Evolutionary conservation across 2,797 vertebrate species (phyloP), one percentile per base, ranked within the genome.

Genomic region (Remorina albescens): DNA sequence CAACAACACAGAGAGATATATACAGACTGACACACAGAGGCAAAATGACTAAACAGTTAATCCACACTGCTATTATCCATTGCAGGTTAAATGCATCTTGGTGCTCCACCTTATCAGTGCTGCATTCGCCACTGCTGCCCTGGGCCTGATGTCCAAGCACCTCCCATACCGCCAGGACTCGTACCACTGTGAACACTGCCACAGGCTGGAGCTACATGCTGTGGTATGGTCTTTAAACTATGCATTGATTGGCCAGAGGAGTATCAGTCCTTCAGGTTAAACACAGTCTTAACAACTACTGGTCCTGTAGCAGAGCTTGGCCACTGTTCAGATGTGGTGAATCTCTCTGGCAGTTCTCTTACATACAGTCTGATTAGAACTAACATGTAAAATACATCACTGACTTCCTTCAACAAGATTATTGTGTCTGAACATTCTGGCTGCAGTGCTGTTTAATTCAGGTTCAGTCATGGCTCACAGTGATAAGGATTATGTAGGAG

Each of bases 151-250:
- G 89, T 95, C 95, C 77, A 94, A 95, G 71, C 94, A 95, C 83
- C 92, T 95, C 25, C 95, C 95, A 1, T 95, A 95, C 81, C 91
- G 94, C 6, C 95, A 95, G 88, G 92, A 95, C 81, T 94, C 94
- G 0, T 95, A 95, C 85, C 95, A 95, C 91, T 95, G 95, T 46
- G 94, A 95, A 78, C 95, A 95, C 88, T 95, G 95, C 87, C 90
- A 86, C 42, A 80, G 81, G 26, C 86, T 95, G 86, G 94, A 95
- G 88, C 88, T 92, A 5, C 93, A 91, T 5, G 86, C 94, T 3
- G 94, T 95, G 95, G 95, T 95, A 93, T 76, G 54, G 44, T 60
- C 49, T 28, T 60, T 39, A 41, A 62, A 30, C 18, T 5, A 12
- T 15, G 50, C 49, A 61, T 25, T 71, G 7, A 60, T 32, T 39